A percentile compares a stretch with the other conserved stretches of the same genome.
These are phyloP conservation scores for Anthonomus grandis DNA, from an alignment of 1,140 invertebrate species.

Conservation along the genomic window DNA sequence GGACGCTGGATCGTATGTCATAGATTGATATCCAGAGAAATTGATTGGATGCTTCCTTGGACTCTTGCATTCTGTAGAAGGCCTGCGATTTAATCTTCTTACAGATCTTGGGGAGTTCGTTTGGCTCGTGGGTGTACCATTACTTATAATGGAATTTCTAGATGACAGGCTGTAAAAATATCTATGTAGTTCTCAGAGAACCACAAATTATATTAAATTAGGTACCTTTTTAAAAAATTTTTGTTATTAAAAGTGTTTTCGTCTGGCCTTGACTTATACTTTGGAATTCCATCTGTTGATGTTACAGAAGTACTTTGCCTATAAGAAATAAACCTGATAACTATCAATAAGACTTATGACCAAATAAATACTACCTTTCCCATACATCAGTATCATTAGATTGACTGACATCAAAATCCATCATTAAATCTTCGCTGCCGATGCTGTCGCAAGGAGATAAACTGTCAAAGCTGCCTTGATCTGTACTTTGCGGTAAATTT, in stretches of 20 bases:
- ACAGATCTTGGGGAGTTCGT: not conserved
- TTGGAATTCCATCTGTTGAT: conserved; percentile 29
- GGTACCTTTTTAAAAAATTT: not conserved
- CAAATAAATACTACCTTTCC: conserved; percentile 56
- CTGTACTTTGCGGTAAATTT: conserved; percentile 26
- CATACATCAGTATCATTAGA: conserved; percentile 64
- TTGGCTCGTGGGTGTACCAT: not conserved
- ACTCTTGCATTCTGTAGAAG: conserved; percentile 1
- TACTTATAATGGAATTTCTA: not conserved
- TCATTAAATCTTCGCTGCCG: conserved; percentile 78
- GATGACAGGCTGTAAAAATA: conserved; percentile 2
- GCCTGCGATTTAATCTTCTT: not conserved
- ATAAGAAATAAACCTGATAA: conserved; percentile 5
- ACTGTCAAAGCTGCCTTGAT: conserved; percentile 58
- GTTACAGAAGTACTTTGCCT: conserved; percentile 29
- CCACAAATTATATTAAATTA: not conserved
- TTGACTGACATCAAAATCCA: conserved; percentile 69
- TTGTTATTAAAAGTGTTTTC: conserved; percentile 2
- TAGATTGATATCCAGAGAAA: conserved; percentile 29
- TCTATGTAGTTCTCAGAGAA: no score
- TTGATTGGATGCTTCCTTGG: conserved; percentile 2
- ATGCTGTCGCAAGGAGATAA: conserved; percentile 74
- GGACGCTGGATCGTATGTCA: conserved; percentile 51
- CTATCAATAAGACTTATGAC: not conserved
- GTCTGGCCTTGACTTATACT: not conserved